A percentile compares a stretch with the other conserved stretches of the same genome.
Conservation (phyloP, 2,888 invertebrate species). For the Agrotis segetum region DNA sequence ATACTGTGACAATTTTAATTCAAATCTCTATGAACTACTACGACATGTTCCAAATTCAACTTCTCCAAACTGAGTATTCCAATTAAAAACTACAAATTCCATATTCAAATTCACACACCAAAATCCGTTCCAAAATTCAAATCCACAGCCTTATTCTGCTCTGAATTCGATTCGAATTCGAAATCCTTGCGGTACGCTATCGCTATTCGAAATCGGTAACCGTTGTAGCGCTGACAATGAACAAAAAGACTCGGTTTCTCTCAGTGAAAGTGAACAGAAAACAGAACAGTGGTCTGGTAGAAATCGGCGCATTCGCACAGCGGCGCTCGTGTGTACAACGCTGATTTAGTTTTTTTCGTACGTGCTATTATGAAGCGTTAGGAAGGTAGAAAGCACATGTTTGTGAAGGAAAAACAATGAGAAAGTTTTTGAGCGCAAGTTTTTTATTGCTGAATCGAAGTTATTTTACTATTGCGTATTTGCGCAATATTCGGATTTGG, state of each 20-base stretch:
- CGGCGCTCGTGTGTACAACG: constrained; percentile 62
- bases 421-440: constrained; percentile 42
- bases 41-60: not conserved
- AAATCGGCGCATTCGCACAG: constrained; percentile 77
- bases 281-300: constrained; percentile 84
- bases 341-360: constrained; percentile 61
- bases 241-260: constrained; percentile 89
- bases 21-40: not conserved
- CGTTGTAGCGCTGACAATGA: constrained; percentile 78
- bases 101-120: constrained; percentile 25
- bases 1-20: not conserved
- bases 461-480: no score
- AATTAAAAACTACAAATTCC: constrained; percentile 18
- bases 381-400: constrained; percentile 57
- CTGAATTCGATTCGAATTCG: constrained; percentile 62
- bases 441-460: not conserved
- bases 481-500: not conserved
- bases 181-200: constrained; percentile 73
- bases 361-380: constrained; percentile 56
- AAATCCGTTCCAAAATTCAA: constrained; percentile 43
- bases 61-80: not conserved
- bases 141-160: constrained; percentile 49
- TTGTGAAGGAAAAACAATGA: constrained; percentile 51
- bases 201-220: constrained; percentile 78
- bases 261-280: constrained; percentile 90